Base-by-base conservation (phyloP, 1,140 invertebrate genomes). In the Leguminivora glycinivorella region DNA sequence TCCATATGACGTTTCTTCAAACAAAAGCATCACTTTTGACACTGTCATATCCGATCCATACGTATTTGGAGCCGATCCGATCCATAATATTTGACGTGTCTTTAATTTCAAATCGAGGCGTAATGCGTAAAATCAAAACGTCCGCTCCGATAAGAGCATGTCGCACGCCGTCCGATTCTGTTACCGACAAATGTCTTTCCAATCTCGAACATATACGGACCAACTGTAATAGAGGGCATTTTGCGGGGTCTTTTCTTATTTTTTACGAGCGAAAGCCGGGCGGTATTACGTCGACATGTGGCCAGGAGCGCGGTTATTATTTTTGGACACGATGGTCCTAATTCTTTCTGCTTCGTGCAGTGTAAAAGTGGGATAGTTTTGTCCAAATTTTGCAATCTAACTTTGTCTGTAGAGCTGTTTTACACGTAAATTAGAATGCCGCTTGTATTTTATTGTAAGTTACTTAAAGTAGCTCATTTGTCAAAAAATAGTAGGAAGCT, bases 251-350 rank as follows among this genome's bases (percentile, higher is more conserved):
- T 84, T 84, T 83, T 83, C 79, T 81, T 80, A 84, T 86, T 87
- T 88, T 88, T 88, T 88, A 87, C 85, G 85, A 87, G 82, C 76
- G 19, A 73, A 70, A 73, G 70, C 74, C 78, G 75, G 76, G 71
- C 74, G 80, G 82, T 85, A 86, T 87, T 86, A 85, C 75, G 80
- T 69, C 83, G 83, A 80, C 85, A 87, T 88, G 80, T 87, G 84
- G 79, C 77, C 75, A 72, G 67, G 70, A 81, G 79, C 78, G 78
- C 78, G 78, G 78, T 84, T 88, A 87, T 88, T 88, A 88, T 87
- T 84, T 88, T 78, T 75, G 74, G 75, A 70, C 74, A 77, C 78
- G 74, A 71, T 80, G 82, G 79, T 79, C 78, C 77, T 71, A 77
- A 76, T 77, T 71, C 73, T 70, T 70, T 63, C 68, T 69, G 72